These are phyloP conservation scores for Pterocles orientalis DNA, from an alignment of 2,113 vertebrate genomes.

Conservation along the genomic window DNA sequence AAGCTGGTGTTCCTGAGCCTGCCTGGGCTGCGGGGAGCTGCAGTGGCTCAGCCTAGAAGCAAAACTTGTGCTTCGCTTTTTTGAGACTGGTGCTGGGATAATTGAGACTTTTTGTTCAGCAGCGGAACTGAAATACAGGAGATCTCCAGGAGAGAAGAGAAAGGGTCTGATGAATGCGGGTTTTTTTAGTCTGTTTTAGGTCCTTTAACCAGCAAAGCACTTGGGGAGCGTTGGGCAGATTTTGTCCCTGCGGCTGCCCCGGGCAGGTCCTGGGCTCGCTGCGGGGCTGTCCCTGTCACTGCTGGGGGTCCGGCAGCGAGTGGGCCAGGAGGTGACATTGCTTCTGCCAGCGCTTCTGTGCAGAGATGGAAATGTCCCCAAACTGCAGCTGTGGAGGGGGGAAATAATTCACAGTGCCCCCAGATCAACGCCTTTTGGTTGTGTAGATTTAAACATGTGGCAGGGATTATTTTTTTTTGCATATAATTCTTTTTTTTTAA, in stretches of 20 bases:
- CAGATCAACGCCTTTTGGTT: not conserved
- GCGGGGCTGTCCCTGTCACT: not conserved
- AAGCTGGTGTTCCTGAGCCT: not conserved
- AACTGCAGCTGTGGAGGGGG: no score
- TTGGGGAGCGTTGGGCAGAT: accelerated
- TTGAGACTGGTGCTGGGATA: not conserved
- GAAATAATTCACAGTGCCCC: not conserved
- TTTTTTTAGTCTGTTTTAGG: not conserved
- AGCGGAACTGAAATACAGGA: not conserved
- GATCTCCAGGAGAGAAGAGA: not conserved
- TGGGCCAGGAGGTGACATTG: not conserved
- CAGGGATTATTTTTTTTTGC: not conserved
- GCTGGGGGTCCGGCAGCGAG: accelerated
- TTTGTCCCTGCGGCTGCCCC: not conserved
- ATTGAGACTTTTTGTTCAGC: not conserved
- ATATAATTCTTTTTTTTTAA: not conserved
- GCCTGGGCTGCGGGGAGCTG: not conserved
- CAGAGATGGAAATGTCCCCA: not conserved
- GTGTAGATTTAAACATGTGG: not conserved
- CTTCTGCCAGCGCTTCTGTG: not conserved
- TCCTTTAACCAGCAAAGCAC: not conserved
- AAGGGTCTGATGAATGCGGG: accelerated
- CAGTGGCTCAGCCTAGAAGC: not conserved
- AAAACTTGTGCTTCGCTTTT: not conserved
- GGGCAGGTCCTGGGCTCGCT: not conserved